Evolutionary conservation across 2,797 vertebrate genomes (phyloP), one percentile per base, ranked within the genome.

Genomic region (Halcyon badia): DNA sequence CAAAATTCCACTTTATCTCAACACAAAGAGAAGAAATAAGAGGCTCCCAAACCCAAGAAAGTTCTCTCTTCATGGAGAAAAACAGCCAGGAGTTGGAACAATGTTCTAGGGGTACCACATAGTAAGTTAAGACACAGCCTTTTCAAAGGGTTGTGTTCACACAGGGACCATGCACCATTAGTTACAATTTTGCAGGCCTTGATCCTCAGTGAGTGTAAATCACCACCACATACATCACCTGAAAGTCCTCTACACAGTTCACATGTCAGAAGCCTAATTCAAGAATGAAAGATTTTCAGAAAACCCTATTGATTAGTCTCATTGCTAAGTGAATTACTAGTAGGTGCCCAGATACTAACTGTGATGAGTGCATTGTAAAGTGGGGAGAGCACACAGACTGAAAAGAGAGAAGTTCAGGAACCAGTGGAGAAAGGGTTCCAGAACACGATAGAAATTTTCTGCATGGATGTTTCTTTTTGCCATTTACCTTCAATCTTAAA

Each of bases 401-500:
- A n/a, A 84, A 72, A 33, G 1, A 58, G 33, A 58, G 73, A 80
- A 89, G 65, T 69, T 83, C 25, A 60, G 64, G 31, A 76, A 62
- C 22, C 1, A 1, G 18, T 24, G 44, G 70, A 69, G 46, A 91
- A 86, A 46, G 48, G 51, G 80, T 44, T 93, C 73, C 86, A 88
- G 83, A 58, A 77, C 35, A 65, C 41, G 76, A 72, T 3, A 68
- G 87, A 93, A 79, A 65, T 78, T 52, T 73, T 83, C 79, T 73
- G 33, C 71, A 26, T 41, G 58, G 76, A 30, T 56, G 76, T 41
- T 86, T 83, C 51, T 62, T 81, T 83, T 84, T 65, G 46, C 85
- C 72, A 73, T 88, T 75, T 72, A 62, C 37, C 51, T 94, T 80
- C 78, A 71, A 78, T 72, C 87, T 78, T 56, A 82, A 82, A 90